Conservation (phyloP, 2,888 invertebrate species). For the Andrena trimmerana region DNA sequence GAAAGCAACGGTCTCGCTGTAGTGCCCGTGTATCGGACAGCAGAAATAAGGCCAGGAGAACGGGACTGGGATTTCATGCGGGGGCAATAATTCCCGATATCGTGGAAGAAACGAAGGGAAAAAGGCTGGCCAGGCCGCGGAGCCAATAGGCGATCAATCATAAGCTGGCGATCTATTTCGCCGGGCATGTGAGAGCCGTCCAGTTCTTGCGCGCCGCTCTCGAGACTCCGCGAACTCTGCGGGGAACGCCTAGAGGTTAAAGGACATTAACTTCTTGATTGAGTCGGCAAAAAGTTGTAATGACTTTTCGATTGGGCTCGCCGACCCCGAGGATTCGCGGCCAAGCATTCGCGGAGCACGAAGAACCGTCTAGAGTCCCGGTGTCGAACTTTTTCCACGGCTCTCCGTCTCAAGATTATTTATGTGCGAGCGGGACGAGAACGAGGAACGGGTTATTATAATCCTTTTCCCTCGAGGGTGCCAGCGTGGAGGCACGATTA, state of each 20-base stretch:
- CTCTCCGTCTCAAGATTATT: slow-evolving; percentile 24
- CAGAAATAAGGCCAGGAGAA: slow-evolving; percentile 38
- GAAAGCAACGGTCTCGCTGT: no score
- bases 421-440: slow-evolving; percentile 1
- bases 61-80: slow-evolving; percentile 33
- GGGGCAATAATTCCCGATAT: slow-evolving; percentile 57
- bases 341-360: slow-evolving; percentile 29
- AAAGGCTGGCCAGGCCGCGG: slow-evolving; percentile 56
- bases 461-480: background rate
- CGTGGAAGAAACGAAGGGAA: slow-evolving; percentile 54
- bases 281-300: slow-evolving; percentile 84
- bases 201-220: slow-evolving; percentile 78
- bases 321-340: slow-evolving; percentile 31
- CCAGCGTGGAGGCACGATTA: background rate
- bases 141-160: slow-evolving; percentile 83
- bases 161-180: slow-evolving; percentile 82
- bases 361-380: slow-evolving; percentile 1
- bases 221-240: slow-evolving; percentile 73
- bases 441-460: background rate
- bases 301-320: slow-evolving; percentile 82
- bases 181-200: slow-evolving; percentile 82
- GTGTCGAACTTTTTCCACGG: slow-evolving; percentile 25
- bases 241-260: slow-evolving; percentile 80
- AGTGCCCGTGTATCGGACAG: background rate
- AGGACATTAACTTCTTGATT: slow-evolving; percentile 84